A percentile compares a stretch with the other conserved stretches of the same genome.
Conservation (phyloP, 2,888 invertebrate species). For the Junonia oenone region DNA sequence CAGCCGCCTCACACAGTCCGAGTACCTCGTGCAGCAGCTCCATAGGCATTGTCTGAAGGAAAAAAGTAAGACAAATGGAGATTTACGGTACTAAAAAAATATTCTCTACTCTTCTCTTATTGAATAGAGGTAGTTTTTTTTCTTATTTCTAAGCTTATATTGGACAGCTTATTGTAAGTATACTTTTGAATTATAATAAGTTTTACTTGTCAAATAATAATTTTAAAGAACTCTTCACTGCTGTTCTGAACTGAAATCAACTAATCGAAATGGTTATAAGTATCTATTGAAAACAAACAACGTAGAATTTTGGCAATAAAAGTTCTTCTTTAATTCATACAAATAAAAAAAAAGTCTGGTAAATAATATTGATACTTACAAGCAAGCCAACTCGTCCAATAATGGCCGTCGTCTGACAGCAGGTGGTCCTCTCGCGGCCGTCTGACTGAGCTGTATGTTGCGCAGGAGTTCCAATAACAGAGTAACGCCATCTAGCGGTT, state of each 20-base stretch:
- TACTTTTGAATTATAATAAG: no score
- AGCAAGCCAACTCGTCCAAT: conserved; percentile 92
- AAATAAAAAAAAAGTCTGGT: neutral
- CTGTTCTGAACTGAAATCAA: no score
- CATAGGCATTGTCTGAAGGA: conserved; percentile 87
- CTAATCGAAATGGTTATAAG: no score
- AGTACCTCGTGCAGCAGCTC: conserved; percentile 87
- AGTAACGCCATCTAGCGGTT: conserved; percentile 92
- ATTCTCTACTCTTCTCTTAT: no score
- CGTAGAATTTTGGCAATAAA: no score
- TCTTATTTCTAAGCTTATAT: no score
- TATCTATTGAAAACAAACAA: no score
- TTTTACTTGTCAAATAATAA: no score
- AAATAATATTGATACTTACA: conserved; percentile 66
- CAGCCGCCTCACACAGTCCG: conserved; percentile 88
- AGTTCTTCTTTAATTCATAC: neutral
- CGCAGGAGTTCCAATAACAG: conserved; percentile 91
- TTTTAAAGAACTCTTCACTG: no score
- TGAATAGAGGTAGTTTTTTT: no score
- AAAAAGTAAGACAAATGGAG: neutral
- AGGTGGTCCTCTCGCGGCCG: conserved; percentile 81
- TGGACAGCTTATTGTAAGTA: no score
- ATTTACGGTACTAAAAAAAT: neutral
- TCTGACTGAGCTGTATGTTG: conserved; percentile 90
- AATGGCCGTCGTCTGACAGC: conserved; percentile 86